These are phyloP conservation scores for Tapirus indicus DNA, from an alignment of 2,797 vertebrate species.

Conservation along the genomic window DNA sequence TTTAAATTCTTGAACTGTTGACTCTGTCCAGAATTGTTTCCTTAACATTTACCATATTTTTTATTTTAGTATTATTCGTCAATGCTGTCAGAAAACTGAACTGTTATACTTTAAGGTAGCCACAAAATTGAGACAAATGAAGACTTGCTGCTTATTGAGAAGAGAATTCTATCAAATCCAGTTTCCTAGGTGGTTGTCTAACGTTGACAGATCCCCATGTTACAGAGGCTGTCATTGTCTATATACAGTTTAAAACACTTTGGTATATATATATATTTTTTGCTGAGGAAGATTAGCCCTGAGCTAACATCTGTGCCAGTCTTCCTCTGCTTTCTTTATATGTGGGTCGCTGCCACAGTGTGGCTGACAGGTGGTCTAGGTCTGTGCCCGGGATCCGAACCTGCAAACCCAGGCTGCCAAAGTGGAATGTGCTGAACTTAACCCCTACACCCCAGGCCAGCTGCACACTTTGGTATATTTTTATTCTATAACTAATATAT, in stretches of 20 bases:
- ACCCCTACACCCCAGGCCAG: too few relatives aligned
- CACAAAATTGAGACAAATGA: not conserved
- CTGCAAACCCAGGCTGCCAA: too few relatives aligned
- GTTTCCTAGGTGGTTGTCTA: not conserved
- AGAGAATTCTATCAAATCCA: not conserved
- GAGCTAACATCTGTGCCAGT: too few relatives aligned
- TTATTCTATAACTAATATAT: not conserved
- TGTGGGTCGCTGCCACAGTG: too few relatives aligned
- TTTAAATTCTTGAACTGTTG: not conserved
- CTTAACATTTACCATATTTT: not conserved
- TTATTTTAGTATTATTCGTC: conserved; percentile 10
- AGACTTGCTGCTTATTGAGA: not conserved
- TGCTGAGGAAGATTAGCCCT: too few relatives aligned
- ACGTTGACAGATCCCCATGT: not conserved
- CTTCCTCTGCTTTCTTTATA: too few relatives aligned
- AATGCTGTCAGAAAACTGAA: not conserved
- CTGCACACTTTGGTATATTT: not conserved
- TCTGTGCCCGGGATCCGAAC: too few relatives aligned
- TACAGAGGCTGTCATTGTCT: not conserved
- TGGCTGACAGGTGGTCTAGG: too few relatives aligned
- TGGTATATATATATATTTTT: not conserved
- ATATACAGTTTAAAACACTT: not conserved
- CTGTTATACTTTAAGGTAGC: not conserved
- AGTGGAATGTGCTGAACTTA: too few relatives aligned
- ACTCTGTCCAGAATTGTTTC: not conserved